Base-by-base conservation (phyloP, 2,888 invertebrate species). In the Troides oblongomaculatus region DNA sequence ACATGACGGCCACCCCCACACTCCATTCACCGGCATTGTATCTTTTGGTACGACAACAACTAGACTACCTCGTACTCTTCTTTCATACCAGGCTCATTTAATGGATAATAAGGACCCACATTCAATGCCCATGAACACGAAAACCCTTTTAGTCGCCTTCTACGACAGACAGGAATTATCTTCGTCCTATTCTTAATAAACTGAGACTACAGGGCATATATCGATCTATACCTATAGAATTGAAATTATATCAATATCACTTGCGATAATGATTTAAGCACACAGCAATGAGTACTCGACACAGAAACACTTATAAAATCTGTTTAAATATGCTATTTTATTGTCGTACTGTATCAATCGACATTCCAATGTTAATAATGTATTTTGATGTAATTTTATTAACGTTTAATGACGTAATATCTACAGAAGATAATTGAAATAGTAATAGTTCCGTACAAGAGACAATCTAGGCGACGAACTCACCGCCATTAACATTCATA, bases 271-370 rank as follows among this genome's bases (percentile, higher is more conserved):
- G 57, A 8, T 57, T 57, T 21, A 39, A 59, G 64, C 39, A 60
- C 18, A 56, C 39, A 61, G 64, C 64, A 69, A 60, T 60, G 64
- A 61, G 53, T 64, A 57, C 17, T 53, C 64, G 68, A 60, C 39
- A 64, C 43, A 64, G 68, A 64, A 69, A 60, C 50, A 64, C 61
- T 69, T 69, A 57, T 64, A 46, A 64, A 64, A 61, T n/a, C 57
- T 61, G 64, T 64, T 69, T 56, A 61, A 69, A 69, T 69, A 69
- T 21, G 43, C 7, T 69, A 69, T 14, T 69, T 69, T 69, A 69
- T 61, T 64, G 57, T 64, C 25, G 39, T n/a, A 56, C 61, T 62
- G 43, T 61, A 66, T 62, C 57, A 60, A 59, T 36, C 60, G 56
- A 62, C 64, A 69, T 69, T 64, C 57, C 69, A 46, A 64, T 57